These are phyloP conservation scores for Nineta flava DNA, from an alignment of 2,888 invertebrate species.

Conservation along the genomic window DNA sequence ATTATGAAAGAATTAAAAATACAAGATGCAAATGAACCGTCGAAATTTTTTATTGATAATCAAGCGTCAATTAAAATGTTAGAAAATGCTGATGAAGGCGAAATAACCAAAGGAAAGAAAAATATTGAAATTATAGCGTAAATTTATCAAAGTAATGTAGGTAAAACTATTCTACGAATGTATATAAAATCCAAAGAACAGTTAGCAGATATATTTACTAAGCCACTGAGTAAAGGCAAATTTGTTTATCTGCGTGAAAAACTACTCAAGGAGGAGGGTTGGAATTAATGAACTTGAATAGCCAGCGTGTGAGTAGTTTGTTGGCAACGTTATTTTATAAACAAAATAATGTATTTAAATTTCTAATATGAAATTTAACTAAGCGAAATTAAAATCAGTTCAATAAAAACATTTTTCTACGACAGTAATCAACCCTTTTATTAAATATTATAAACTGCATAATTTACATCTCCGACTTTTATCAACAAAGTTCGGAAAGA, in stretches of 20 bases:
- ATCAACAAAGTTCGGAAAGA: too few species aligned
- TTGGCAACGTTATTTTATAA: too few species aligned
- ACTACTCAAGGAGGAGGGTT: conserved; percentile 6
- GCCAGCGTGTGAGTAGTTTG: too few species aligned
- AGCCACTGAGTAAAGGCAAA: conserved; percentile 4
- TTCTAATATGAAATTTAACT: too few species aligned
- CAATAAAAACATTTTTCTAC: too few species aligned
- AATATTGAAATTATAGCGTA: conserved; percentile 26
- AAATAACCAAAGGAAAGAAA: conserved; percentile 11
- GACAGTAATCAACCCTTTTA: too few species aligned
- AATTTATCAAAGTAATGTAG: conserved; percentile 6
- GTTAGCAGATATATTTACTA: conserved; percentile 11
- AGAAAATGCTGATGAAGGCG: conserved; percentile 8
- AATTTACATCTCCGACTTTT: too few species aligned
- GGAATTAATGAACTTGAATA: too few species aligned
- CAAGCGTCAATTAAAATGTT: conserved; percentile 12
- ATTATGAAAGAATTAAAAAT: too few species aligned
- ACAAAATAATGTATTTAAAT: too few species aligned
- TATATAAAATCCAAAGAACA: conserved; percentile 7
- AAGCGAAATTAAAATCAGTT: too few species aligned
- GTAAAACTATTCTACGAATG: neutral
- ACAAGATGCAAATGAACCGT: conserved; percentile 4
- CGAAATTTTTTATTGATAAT: conserved; percentile 8
- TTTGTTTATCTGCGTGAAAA: conserved; percentile 4
- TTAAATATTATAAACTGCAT: too few species aligned